Evolutionary conservation across 2,888 invertebrate genomes (phyloP), one percentile per base, ranked within the genome.

Genomic region (Pterobdella sp.): DNA sequence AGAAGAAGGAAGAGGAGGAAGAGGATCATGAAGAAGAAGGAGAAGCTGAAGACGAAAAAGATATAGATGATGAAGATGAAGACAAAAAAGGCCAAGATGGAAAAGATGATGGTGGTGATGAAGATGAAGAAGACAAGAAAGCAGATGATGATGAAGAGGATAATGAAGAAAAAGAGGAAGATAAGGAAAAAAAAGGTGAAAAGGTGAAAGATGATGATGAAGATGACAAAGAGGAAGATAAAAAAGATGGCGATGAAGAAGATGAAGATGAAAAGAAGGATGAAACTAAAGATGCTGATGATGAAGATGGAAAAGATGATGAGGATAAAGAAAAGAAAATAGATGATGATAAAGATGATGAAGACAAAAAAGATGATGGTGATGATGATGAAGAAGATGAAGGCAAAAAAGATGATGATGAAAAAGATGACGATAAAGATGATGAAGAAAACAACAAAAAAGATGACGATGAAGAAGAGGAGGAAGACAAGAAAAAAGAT

Each of bases 211-310:
- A 31, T 31, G 32, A 14, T 2, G 35, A 10, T 10, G 26, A 68
- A 1, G 49, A 68, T 29, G 69, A 69, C n/a, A 52, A 69, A 42
- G 69, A 69, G 10, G 37, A 4, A 68, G 68, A 31, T 49, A n/a
- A 42, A 29, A 22, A n/a, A 3, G n/a, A 56, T 29, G 18, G 26
- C 26, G 67, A 26, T 36, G 42, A 36, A 67, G 22, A 36, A 34
- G 67, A 36, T 42, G 67, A 36, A 14, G 67, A 18, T 67, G 35
- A n/a, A 4, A 36, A 67, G 2, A 36, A n/a, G 32, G 37, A 34
- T n/a, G 29, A 34, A n/a, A 29, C 14, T 2, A 35, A 67, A 35
- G 29, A 18, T 2, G 35, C 7, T n/a, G 35, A 67, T n/a, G 67
- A 67, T 29, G 35, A 67, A 22, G 37, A 67, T 4, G 67, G 37